Evolutionary conservation across 2,113 vertebrate species (phyloP), one percentile per base, ranked within the genome.

Genomic region (Cynopterus brachyotis): DNA sequence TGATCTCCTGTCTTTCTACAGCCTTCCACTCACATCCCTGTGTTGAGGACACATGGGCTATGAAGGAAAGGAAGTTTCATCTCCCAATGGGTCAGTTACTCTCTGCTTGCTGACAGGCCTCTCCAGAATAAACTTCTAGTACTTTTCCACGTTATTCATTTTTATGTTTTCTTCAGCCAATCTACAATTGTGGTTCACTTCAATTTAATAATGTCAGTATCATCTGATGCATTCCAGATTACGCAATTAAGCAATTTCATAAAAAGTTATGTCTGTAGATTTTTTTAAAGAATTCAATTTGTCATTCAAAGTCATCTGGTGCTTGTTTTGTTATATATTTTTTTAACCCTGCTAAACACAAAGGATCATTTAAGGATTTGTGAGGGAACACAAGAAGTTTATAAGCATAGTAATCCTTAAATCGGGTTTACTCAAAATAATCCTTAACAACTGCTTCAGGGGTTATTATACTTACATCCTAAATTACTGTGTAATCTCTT

Each of bases 341-440:
- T 83, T 67, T 64, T n/a, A 81, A 55, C 40, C 6, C 20, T 73
- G 10, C 32, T 67, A 86, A 85, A 50, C 2, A 86, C 22, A 69
- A 86, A 86, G 1, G 45, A 55, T 20, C 20, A 10, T 73, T 62
- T 45, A 93, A 53, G 50, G 59, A 89, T 57, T n/a, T 83, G 35
- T 78, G 64, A 90, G 22, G 69, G 75, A 75, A 60, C 12, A 79
- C 11, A 28, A 5, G 35, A 88, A 50, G 42, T 84, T 82, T 81
- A 28, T 24, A 47, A 85, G 30, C 12, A 79, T 17, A 20, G 26
- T n/a, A 60, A 70, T 87, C 55, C 75, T 42, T 83, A 92, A 82
- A 16, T 92, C n/a, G 75, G 69, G 53, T 76, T 87, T 87, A 90
- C 26, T 91, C 85, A 75, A 85, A 94, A 79, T 32, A 82, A 96